Evolutionary conservation across 1,140 invertebrate species (phyloP).

Genomic region (Aphelenchoides avenae): DNA sequence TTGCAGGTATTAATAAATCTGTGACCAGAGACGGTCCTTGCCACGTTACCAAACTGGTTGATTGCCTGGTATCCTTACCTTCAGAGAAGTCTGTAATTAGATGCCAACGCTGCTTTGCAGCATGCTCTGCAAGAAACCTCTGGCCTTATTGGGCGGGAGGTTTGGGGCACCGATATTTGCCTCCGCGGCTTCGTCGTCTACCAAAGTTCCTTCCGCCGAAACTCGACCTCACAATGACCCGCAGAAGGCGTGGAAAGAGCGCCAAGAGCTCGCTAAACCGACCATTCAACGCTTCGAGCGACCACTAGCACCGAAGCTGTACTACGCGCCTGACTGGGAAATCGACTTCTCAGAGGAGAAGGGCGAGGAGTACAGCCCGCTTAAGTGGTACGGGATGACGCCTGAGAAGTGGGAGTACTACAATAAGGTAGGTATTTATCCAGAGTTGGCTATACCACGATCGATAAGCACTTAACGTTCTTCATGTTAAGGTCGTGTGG

Average conservation of each 20-base stretch:
- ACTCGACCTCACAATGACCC: too few species aligned
- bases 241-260: conserved; percentile 27
- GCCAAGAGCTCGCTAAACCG: conserved; percentile 32
- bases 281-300: conserved; percentile 52
- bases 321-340: conserved; percentile 58
- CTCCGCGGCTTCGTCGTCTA: too few species aligned
- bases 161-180: too few species aligned
- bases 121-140: too few species aligned
- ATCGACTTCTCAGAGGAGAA: conserved; percentile 34
- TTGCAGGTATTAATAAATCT: too few species aligned
- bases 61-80: too few species aligned
- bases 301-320: conserved; percentile 44
- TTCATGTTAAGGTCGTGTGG: conserved; percentile 51
- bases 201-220: too few species aligned
- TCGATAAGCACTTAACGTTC: neutral
- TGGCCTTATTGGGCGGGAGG: too few species aligned
- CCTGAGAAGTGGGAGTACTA: conserved; percentile 59
- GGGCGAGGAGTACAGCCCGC: conserved; percentile 34
- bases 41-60: too few species aligned
- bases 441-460: neutral
- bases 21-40: too few species aligned
- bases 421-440: conserved; percentile 47
- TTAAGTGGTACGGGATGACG: conserved; percentile 43
- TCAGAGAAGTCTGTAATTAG: too few species aligned
- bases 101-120: too few species aligned